These are phyloP conservation scores for Ploceus nigricollis DNA, from an alignment of 2,113 vertebrate genomes.

Conservation along the genomic window DNA sequence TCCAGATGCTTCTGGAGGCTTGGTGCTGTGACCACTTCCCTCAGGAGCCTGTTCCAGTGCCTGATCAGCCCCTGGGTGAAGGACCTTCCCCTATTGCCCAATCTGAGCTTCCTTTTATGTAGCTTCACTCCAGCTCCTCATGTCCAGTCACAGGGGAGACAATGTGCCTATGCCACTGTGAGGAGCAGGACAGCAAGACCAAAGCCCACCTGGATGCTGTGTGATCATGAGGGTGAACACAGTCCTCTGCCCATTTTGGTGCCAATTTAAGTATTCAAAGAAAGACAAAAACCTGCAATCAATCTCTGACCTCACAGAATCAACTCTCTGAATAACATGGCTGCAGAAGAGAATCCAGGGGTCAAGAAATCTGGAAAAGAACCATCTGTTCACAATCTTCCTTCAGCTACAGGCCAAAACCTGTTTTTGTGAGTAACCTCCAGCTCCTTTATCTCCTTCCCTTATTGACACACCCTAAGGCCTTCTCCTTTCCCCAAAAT, in stretches of 20 bases:
- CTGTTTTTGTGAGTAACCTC: not conserved
- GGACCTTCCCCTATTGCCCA: not conserved
- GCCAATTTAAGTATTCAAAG: not conserved
- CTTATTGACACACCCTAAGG: not conserved
- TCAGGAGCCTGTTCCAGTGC: not conserved
- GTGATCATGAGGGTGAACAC: not conserved
- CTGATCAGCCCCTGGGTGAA: not conserved
- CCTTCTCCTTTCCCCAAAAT: not conserved
- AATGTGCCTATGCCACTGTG: rapidly evolving
- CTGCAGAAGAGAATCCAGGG: not conserved
- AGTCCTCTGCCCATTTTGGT: not conserved
- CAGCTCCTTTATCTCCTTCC: not conserved
- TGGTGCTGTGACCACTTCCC: not conserved
- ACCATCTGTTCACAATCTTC: not conserved
- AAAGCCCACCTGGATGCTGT: not conserved
- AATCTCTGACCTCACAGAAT: not conserved
- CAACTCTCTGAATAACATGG: not conserved
- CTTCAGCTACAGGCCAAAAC: not conserved
- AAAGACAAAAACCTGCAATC: not conserved
- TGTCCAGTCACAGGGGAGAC: not conserved
- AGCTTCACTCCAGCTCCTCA: not conserved
- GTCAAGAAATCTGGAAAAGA: not conserved
- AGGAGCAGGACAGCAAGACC: not conserved
- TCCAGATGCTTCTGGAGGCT: not conserved
- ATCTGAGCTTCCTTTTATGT: not conserved